Evolutionary conservation across 2,797 vertebrate genomes (phyloP).

Genomic region (Masticophis lateralis): DNA sequence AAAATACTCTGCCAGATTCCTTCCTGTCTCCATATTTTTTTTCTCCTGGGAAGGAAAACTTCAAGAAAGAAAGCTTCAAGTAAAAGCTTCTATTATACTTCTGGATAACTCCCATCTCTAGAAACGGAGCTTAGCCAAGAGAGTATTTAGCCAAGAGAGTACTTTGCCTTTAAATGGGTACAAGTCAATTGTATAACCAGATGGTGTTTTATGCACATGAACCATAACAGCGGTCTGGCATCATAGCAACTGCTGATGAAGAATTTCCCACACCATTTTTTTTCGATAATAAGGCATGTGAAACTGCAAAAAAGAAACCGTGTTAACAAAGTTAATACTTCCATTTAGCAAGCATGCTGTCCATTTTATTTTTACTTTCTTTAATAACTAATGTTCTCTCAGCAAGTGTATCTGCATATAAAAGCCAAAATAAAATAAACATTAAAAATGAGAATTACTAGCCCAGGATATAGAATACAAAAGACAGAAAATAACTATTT

Average conservation of each 20-base stretch:
- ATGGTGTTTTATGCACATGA: conserved; percentile 37
- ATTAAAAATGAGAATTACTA: neutral
- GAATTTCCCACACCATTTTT: conserved; percentile 94
- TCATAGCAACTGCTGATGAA: conserved; percentile 87
- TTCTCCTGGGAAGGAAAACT: neutral
- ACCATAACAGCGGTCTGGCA: neutral
- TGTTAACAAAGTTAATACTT: neutral
- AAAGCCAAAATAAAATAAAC: neutral
- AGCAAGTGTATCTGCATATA: neutral
- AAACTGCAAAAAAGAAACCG: conserved; percentile 70
- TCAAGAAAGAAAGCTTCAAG: neutral
- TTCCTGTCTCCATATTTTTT: neutral
- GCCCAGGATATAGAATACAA: neutral
- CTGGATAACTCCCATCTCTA: neutral
- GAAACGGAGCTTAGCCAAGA: neutral
- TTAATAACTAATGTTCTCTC: neutral
- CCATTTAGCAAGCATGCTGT: neutral
- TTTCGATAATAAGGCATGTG: conserved; percentile 92
- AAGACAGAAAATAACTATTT: neutral
- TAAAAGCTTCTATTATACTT: neutral
- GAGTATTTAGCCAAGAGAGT: neutral
- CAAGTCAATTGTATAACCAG: neutral
- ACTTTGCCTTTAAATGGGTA: neutral
- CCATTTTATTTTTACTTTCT: neutral
- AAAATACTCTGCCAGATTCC: neutral